Conservation (phyloP, 2,888 invertebrate genomes). For the Drosophila pseudotakahashii region DNA sequence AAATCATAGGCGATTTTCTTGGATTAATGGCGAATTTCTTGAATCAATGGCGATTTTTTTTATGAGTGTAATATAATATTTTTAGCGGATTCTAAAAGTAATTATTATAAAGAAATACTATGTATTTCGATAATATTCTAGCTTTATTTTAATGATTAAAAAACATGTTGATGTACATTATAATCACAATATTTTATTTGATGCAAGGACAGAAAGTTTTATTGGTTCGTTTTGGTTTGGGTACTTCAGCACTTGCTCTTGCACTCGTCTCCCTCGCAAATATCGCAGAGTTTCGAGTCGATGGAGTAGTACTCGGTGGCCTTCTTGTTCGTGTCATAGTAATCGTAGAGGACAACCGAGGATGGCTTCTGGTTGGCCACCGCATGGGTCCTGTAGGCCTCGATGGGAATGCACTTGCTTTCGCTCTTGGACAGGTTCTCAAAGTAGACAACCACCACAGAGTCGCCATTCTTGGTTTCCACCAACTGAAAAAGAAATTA, state of each 20-base stretch:
- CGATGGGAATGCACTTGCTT: constrained; percentile 91
- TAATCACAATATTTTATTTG: constrained; percentile 29
- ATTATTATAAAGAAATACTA: too few relatives aligned
- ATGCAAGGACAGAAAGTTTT: background rate
- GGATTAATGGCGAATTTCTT: too few relatives aligned
- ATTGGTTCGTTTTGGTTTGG: constrained; percentile 19
- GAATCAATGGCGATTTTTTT: too few relatives aligned
- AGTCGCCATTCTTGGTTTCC: constrained; percentile 88
- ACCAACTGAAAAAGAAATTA: constrained; percentile 84
- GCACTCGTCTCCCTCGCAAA: constrained; percentile 63
- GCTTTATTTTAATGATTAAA: background rate
- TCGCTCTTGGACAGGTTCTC: constrained; percentile 87
- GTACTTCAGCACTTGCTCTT: constrained; percentile 47
- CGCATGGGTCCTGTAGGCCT: constrained; percentile 92
- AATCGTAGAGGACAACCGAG: constrained; percentile 93
- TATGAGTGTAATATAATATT: too few relatives aligned
- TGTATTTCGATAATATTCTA: too few relatives aligned
- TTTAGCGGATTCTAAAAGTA: too few relatives aligned
- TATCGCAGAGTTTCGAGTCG: constrained; percentile 79
- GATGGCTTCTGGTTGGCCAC: constrained; percentile 94
- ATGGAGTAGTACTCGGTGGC: constrained; percentile 79
- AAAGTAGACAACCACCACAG: constrained; percentile 89
- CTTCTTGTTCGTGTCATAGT: constrained; percentile 91
- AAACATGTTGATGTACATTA: background rate
- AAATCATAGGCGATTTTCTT: too few relatives aligned